Evolutionary conservation across 2,797 vertebrate genomes (phyloP), one percentile per base, ranked within the genome.

Genomic region (Botia kubotai): DNA sequence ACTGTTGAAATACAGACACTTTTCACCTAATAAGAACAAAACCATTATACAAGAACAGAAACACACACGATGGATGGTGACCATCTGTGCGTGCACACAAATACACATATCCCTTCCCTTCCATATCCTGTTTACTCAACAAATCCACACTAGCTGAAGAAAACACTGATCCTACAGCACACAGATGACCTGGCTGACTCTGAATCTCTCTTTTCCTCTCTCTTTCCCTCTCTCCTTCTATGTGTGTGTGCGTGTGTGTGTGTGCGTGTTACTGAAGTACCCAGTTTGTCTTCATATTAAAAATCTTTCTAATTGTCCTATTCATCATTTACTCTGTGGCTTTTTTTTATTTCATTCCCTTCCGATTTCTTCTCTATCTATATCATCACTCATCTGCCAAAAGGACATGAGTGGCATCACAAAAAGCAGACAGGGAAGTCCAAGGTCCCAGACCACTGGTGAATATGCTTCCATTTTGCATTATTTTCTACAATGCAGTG

Each of bases 401-500:
- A 6, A 2, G n/a, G 6, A 57, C 7, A 21, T 16, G 2, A 16
- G 48, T 53, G 73, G 94, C 87, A 53, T 98, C 97, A 95, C 98
- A 90, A 98, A 98, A 72, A 98, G 94, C 58, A 43, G 39, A 43
- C 39, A 43, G 39, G 1, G 5, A 43, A 8, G 39, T 43, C 7
- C 39, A 43, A 43, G 6, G 8, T 43, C 39, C 8, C 39, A 43
- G 39, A 46, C 8, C 43, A 46, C 8, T 46, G 10, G 43, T 46
- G 10, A 46, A 46, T 10, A 46, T 46, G 43, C 43, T 46, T 46
- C 43, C 10, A 11, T 46, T 46, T 46, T 46, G 1, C 10, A 11
- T 46, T 46, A 4, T 39, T 39, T 39, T 39, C 6, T 39, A 39
- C 43, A 46, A 46, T 46, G 43, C 43, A 11, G 10, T 46, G 43